Conservation (phyloP, 2,113 vertebrate species). For the Suricata suricatta region DNA sequence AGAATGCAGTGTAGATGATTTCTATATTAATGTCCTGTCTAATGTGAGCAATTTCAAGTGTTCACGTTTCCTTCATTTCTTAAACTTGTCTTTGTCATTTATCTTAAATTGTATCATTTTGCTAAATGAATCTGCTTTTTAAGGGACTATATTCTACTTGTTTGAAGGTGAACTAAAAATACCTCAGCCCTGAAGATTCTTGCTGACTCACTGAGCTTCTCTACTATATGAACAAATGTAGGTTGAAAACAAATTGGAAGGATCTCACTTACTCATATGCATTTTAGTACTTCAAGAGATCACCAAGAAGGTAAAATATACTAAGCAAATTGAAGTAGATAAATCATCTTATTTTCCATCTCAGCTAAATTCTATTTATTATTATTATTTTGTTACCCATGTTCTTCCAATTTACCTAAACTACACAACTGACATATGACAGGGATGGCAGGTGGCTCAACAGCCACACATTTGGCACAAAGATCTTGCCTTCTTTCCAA, state of each 20-base stretch:
- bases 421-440: background rate
- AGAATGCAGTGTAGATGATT: background rate
- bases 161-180: conserved; percentile 58
- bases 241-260: conserved; percentile 25
- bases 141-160: background rate
- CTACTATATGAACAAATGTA: conserved; percentile 23
- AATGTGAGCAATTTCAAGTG: background rate
- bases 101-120: background rate
- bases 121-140: background rate
- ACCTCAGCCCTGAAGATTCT: background rate
- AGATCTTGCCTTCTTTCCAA: background rate
- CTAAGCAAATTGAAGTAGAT: background rate
- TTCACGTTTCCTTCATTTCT: background rate
- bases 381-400: background rate
- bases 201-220: conserved; percentile 47
- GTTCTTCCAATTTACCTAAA: background rate
- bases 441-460: background rate
- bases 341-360: background rate
- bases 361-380: background rate
- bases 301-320: background rate
- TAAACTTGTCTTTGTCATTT: background rate
- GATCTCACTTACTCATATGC: conserved; percentile 40
- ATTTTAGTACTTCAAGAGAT: conserved; percentile 47
- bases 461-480: background rate
- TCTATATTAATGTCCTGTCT: background rate